Base-by-base conservation (phyloP, 2,888 invertebrate species). In the Baccha elongata region DNA sequence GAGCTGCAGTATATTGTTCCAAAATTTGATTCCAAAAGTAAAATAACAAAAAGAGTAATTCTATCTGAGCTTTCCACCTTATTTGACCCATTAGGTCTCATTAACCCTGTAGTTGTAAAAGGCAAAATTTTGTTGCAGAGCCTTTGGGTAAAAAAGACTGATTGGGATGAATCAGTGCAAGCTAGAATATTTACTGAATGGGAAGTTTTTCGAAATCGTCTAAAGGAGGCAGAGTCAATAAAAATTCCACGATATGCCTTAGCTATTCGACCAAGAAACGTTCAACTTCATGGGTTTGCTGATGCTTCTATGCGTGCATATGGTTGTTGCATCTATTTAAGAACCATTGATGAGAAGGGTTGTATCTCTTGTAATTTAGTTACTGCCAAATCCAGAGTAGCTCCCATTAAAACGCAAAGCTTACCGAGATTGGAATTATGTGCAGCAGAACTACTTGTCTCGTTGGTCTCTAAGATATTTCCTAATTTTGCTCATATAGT, bases 231-330 rank as follows among this genome's bases (percentile, higher is more conserved):
- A n/a, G 3, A 13, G 13, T 13, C n/a, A 0, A 13, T 40, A 13
- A 3, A 40, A 15, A 21, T 46, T 46, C 44, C 44, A 3, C 19
- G 58, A 6, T 58, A 17, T 6, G 6, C 42, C 11, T 3, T 58
- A 17, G 1, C 4, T 2, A 5, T 7, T 3, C 11, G 17, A n/a
- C 3, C 8, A 2, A 15, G 11, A 17, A 67, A 76, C n/a, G n/a
- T n/a, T n/a, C n/a, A n/a, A n/a, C n/a, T n/a, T n/a, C n/a, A n/a
- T n/a, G 68, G 74, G 3, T 78, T 78, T n/a, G 35, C 69, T 2
- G 84, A 84, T 60, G 78, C 78, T 6, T 69, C 84, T 0, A 26
- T 64, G 21, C 29, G 65, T 26, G 84, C 73, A 3, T 83, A 83
- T 21, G 76, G 69, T 8, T 78, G 73, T 60, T 78, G 65, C 5